Base-by-base conservation (phyloP, 2,113 vertebrate genomes). In the Sylvilagus bachmani region DNA sequence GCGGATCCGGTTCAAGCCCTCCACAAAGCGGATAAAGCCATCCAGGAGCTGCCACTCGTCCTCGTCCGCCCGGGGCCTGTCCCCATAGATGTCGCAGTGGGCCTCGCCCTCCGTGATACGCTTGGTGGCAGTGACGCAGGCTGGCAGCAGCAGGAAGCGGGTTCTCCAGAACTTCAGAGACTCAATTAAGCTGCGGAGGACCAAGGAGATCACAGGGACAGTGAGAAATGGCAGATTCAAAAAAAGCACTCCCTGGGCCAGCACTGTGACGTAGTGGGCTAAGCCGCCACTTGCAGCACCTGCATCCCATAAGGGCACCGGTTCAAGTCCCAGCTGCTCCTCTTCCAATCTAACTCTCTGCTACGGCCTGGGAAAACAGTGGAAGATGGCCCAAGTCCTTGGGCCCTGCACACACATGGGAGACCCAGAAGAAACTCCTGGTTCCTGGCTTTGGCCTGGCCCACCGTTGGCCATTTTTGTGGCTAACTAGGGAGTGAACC, bases 111-210 rank as follows among this genome's bases (percentile, higher is more conserved):
- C 99, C 1, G 98, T 98, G 79, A 99, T 99, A 33, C 99, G 99
- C 73, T 99, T 99, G 1, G 99, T 99, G 49, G 99, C 99, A 4
- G 99, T 99, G 93, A 99, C 98, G 62, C 98, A 99, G 27, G 99
- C 99, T 1, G 99, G 99, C 75, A 99, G 98, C 80, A 99, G 98
- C 80, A 99, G 98, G 97, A 99, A 99, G 31, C 99, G 99, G 0
- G 99, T 99, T 93, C 99, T 98, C 99, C 99, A 99, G 98, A 99
- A 99, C 97, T 99, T 99, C 93, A 99, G 98, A 0, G 99, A 99
- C 93, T 99, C 99, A 0, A 99, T 99, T 49, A 99, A 98, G 97
- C 99, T 99, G 62, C 1, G 16, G 22, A 77, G 55, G 44, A 14
- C 1, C 78, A 25, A 67, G 83, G 1, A 25, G 49, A 79, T 44